Base-by-base conservation (phyloP, 2,888 invertebrate species). In the Morpho helenor region DNA sequence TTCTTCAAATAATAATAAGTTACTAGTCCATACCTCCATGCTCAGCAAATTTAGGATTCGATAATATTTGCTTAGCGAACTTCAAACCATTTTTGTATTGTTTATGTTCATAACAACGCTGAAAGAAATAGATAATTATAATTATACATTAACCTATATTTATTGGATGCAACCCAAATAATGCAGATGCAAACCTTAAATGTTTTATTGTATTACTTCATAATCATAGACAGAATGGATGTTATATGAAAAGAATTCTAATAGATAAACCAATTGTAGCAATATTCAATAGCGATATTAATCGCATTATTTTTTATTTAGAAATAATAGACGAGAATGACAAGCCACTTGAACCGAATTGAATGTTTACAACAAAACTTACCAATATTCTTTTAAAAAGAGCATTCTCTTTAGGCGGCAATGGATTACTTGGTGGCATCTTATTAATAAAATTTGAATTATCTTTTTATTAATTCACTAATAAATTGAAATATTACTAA, bases 51-150 rank as follows among this genome's bases (percentile, higher is more conserved):
- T 98, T 98, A 57, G 98, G 97, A 90, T 99, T 98, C 68, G 97
- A 94, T 65, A 99, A 92, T 82, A 99, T 99, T 91, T 99, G 99
- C 93, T 99, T 99, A 51, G 99, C 98, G 92, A 99, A 97, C 90
- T 99, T 99, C 87, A 99, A 92, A 73, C 99, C 99, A 95, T 98
- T 99, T 94, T 99, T 99, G 92, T 99, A 99, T 92, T 99, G 99
- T 93, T 99, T 99, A 89, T 98, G 98, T 93, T 99, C 99, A 90
- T 99, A 99, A 91, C 99, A 98, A 94, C 96, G 98, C 99, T 99
- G 93, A 64, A 95, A 95, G 79, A 63, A 75, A 73, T 72, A 57
- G 65, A 70, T 71, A 59, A 60, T 68, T 59, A 67, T 71, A 68
- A 65, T 70, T 65, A 70, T 69, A 72, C 75, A 69, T 67, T 87